Base-by-base conservation (phyloP, 2,797 vertebrate genomes). In the Tadarida brasiliensis region DNA sequence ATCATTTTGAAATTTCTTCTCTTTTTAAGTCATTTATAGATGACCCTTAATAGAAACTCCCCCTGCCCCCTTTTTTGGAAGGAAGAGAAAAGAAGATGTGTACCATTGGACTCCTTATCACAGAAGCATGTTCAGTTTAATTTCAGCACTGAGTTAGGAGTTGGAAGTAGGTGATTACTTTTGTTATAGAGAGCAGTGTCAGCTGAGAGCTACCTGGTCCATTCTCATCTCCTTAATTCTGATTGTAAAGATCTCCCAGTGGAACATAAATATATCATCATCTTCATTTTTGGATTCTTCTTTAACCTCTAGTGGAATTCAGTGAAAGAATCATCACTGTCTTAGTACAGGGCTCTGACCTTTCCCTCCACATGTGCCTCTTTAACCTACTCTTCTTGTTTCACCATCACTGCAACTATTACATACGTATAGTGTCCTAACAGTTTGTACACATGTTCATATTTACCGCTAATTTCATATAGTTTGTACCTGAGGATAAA, bases 381-480 rank as follows among this genome's bases (percentile, higher is more conserved):
- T 63, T 59, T 26, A 93, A 33, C 63, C 35, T 30, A 63, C 44
- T 16, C 61, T 71, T 90, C 6, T 17, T 74, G 26, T n/a, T 89
- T 54, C 16, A 47, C 35, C 17, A 28, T 90, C 51, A 16, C 20
- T 11, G 7, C 0, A 4, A 15, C 35, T 57, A n/a, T 88, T 68
- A 74, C 28, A 67, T 71, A 56, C 67, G 24, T 8, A 5, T 54
- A 59, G 22, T 92, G 65, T 93, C 33, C 68, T 94, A 30, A 24
- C 0, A 47, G 28, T 81, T 84, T 81, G 17, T 86, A 44, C 86
- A 71, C 49, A 33, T 24, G 49, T 54, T 54, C n/a, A 11, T 89
- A 11, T 89, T 44, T 84, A 5, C 51, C 91, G 56, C 22, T 86
- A 47, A 86, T 74, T 93, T 97, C 77, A 44, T 61, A 6, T 87